Evolutionary conservation across 2,797 vertebrate species (phyloP), one percentile per base, ranked within the genome.

Genomic region (Pantherophis alleghaniensis): DNA sequence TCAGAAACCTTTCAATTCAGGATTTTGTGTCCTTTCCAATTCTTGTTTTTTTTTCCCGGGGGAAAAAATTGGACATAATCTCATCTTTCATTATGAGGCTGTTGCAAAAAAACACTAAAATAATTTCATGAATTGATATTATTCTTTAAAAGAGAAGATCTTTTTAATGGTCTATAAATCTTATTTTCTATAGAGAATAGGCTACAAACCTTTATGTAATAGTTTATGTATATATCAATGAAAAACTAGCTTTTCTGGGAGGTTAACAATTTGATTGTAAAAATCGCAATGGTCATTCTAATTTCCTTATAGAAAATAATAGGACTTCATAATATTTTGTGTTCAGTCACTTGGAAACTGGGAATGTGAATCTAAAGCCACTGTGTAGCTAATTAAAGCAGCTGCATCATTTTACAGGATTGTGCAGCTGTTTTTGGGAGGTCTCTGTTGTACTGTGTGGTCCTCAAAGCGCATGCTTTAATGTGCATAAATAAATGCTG

Each of bases 221-320:
- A 74, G 92, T 24, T 37, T 94, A 87, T 86, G 2, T 32, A 60
- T 91, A 28, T 79, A 42, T 42, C 90, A 61, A 79, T 94, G 24
- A 0, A 90, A 32, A 37, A 22, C 79, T 90, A 87, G 56, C 86
- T 10, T 0, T 87, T 90, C n/a, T 87, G 74, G 20, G 93, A 57
- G 95, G 95, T 95, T 93, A 66, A 92, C 51, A 66, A 93, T 51
- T 92, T 14, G 88, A 91, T 92, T 56, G 6, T 90, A 66, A 93
- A 95, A 87, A 93, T 93, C 94, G 60, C n/a, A 91, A 2, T 95
- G 3, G 4, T 93, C 14, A 55, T 61, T 93, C 57, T 26, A 90
- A 86, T 91, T 56, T 61, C 94, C 92, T 95, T 26, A 42, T 24
- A 5, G 4, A 9, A 42, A 22, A 47, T 79, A 79, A 79, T 79